Conservation (phyloP, 2,888 invertebrate genomes). For the Andrena trimmerana region DNA sequence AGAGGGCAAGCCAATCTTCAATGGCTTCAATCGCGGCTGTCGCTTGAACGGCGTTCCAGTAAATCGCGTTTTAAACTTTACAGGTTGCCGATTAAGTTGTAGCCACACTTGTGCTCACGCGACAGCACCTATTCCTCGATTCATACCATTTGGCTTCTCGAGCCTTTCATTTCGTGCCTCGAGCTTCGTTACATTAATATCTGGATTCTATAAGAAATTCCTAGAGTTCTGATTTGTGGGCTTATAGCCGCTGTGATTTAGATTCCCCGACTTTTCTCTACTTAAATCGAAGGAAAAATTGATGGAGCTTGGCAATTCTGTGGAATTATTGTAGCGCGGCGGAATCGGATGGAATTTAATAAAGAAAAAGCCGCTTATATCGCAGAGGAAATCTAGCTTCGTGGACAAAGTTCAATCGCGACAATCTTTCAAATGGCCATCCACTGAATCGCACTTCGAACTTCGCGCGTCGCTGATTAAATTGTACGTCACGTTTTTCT, state of each 20-base stretch:
- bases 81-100: slow-evolving; percentile 42
- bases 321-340: neutral
- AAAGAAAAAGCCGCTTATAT: slow-evolving; percentile 24
- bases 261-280: neutral
- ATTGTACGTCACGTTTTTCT: slow-evolving; percentile 28
- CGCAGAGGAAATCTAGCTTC: slow-evolving; percentile 6
- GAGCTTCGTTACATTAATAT: neutral
- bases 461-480: slow-evolving; percentile 43
- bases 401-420: slow-evolving; percentile 13
- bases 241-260: neutral
- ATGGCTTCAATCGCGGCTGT: slow-evolving; percentile 33
- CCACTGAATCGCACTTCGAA: slow-evolving; percentile 9
- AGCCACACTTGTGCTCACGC: slow-evolving; percentile 18
- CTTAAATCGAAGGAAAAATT: too few relatives aligned
- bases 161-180: neutral
- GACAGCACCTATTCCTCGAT: slow-evolving; percentile 12
- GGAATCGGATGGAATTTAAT: slow-evolving; percentile 30
- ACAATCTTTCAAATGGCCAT: slow-evolving; percentile 32
- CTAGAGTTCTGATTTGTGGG: neutral
- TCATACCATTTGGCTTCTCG: slow-evolving; percentile 13
- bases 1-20: slow-evolving; percentile 13
- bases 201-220: neutral
- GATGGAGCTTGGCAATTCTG: neutral
- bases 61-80: slow-evolving; percentile 46
- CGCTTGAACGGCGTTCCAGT: slow-evolving; percentile 18